Percentiles rank a stretch among this genome's conserved stretches.
phyloP scores from a whole-genome alignment of 2,113 vertebrate genomes.

The Balaeniceps rex region DNA sequence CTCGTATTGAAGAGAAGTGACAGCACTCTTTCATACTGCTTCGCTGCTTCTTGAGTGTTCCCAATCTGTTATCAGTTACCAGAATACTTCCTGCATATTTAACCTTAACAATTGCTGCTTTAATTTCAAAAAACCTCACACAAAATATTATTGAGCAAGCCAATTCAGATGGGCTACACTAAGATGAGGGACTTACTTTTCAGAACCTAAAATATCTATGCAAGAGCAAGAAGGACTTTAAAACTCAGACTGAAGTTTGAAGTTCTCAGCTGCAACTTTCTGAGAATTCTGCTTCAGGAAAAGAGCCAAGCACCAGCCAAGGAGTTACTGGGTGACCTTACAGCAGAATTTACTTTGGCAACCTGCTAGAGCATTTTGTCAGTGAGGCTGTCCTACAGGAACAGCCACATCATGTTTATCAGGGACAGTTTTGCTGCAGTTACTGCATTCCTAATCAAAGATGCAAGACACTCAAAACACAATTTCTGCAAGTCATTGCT shows the following conservation, averaged over 20 bases:
- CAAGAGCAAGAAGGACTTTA: not conserved
- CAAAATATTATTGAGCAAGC: not conserved
- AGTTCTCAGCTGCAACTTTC: not conserved
- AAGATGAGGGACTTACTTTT: not conserved
- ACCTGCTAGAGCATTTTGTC: not conserved
- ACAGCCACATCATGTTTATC: not conserved
- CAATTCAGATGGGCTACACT: not conserved
- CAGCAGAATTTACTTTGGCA: slow-evolving; percentile 33
- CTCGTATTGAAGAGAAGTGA: not conserved
- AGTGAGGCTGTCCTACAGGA: not conserved
- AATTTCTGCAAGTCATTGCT: slow-evolving; percentile 1
- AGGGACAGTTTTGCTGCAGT: not conserved
- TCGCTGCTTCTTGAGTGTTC: not conserved
- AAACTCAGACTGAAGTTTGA: not conserved
- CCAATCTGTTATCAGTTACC: not conserved
- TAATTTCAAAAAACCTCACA: not conserved
- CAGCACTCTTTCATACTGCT: not conserved
- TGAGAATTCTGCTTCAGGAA: not conserved
- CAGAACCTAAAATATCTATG: not conserved
- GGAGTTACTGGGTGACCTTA: slow-evolving; percentile 6
- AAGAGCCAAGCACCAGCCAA: not conserved
- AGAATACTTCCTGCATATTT: not conserved
- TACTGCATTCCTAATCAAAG: slow-evolving; percentile 24
- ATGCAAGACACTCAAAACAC: not conserved
- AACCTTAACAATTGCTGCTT: not conserved